These are phyloP conservation scores for Tokudaia tokunoshimensis DNA, from an alignment of 2,797 vertebrate species.

Conservation along the genomic window DNA sequence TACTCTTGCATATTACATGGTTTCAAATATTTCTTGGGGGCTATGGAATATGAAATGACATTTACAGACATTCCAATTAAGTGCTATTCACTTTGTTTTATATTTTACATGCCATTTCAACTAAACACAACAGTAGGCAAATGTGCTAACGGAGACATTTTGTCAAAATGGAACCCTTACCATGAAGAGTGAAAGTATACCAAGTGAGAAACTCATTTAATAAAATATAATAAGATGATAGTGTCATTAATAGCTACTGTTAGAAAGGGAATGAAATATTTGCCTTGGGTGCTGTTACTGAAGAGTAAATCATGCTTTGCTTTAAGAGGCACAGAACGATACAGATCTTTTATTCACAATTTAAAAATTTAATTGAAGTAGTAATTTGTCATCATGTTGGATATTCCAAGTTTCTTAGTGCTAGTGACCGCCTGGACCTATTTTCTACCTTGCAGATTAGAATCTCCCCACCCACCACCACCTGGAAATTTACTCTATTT, in stretches of 20 bases:
- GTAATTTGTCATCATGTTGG: constrained; percentile 26
- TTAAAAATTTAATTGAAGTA: constrained; percentile 18
- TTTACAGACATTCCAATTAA: neutral
- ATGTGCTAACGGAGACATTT: neutral
- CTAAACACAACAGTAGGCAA: neutral
- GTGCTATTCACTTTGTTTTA: neutral
- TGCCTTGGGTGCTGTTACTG: neutral
- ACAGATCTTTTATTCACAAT: constrained; percentile 38
- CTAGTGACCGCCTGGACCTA: neutral
- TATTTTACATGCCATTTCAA: neutral
- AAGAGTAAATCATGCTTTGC: neutral
- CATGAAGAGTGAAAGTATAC: neutral
- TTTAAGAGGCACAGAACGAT: neutral
- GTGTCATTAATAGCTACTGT: constrained; percentile 7
- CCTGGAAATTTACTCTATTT: neutral
- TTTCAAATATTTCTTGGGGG: neutral
- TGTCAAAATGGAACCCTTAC: neutral
- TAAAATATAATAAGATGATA: constrained; percentile 24
- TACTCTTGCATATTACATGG: neutral
- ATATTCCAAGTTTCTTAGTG: neutral
- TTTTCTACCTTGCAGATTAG: neutral
- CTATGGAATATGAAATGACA: neutral
- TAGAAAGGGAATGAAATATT: constrained; percentile 28
- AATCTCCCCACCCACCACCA: neutral
- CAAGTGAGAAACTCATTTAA: neutral